Base-by-base conservation (phyloP, 2,113 vertebrate species). In the Eleginops maclovinus region DNA sequence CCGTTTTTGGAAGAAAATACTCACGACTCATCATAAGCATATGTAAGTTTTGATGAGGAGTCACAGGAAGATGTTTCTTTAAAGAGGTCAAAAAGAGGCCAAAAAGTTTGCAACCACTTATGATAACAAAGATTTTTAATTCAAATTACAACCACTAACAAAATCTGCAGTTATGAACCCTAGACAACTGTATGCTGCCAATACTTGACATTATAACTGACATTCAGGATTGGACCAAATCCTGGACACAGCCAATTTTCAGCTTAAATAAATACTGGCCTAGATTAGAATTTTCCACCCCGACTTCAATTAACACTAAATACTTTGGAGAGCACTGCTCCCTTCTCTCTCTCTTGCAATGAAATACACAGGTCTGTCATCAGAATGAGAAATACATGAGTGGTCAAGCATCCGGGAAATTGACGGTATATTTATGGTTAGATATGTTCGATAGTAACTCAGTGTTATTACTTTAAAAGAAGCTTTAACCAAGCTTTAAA, bases 211-310 rank as follows among this genome's bases (percentile, higher is more conserved):
- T 59, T 46, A 15, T 2, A 3, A n/a, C n/a, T 47, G 62, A 61
- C 36, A 58, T 4, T 65, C 53, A 59, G 47, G 72, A 71, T 40
- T 19, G 24, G 24, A 51, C 46, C 21, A 36, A 64, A 80, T 75
- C n/a, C 28, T 13, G 16, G 47, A 22, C 53, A 64, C 24, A 46
- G 44, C 59, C 65, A 59, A n/a, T 60, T 65, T 60, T 66, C 53
- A 82, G 7, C 16, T 64, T 26, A 28, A 2, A 54, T 28, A 16
- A 75, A 59, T 36, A 21, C 40, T 54, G 11, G 77, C 36, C 24
- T 2, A 2, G 24, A 6, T 36, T 41, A 24, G 62, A 61, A 28
- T 47, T 72, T 74, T 68, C 62, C 49, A 26, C n/a, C 21, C 62
- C 15, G 54, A 67, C 40, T 55, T 74, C 4, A 49, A 21, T 21